Conservation (phyloP, 2,888 invertebrate genomes). For the Formica aserva region DNA sequence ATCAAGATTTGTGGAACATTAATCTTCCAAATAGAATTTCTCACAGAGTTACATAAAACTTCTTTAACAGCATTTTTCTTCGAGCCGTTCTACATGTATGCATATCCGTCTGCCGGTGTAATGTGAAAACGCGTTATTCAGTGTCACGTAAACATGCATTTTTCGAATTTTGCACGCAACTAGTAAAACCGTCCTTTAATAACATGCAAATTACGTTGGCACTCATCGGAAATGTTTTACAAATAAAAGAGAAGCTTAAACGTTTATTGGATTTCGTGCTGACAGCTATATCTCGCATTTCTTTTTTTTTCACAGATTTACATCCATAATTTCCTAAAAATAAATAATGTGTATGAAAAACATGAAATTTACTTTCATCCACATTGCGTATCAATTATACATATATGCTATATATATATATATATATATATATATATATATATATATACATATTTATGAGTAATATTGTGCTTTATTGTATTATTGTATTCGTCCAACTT, state of each 20-base stretch:
- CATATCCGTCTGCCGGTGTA: conserved; percentile 40
- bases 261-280: conserved; percentile 37
- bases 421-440: background rate
- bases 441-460: background rate
- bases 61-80: conserved; percentile 54
- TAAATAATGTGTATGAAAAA: background rate
- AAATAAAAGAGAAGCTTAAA: conserved; percentile 36
- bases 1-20: conserved; percentile 54
- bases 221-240: conserved; percentile 47
- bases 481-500: conserved; percentile 17
- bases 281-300: background rate
- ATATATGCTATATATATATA: background rate
- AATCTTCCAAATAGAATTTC: conserved; percentile 56
- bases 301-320: background rate
- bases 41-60: conserved; percentile 54
- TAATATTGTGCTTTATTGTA: conserved; percentile 2
- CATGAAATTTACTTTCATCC: background rate
- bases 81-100: conserved; percentile 38
- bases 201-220: conserved; percentile 51
- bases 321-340: conserved; percentile 28
- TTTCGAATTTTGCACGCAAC: conserved; percentile 43
- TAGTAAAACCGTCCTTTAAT: conserved; percentile 43
- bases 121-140: conserved; percentile 51
- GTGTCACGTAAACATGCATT: conserved; percentile 53
- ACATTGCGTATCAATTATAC: background rate